phyloP scores from a whole-genome alignment of 2,797 vertebrate species.

The Dipus sagitta region DNA sequence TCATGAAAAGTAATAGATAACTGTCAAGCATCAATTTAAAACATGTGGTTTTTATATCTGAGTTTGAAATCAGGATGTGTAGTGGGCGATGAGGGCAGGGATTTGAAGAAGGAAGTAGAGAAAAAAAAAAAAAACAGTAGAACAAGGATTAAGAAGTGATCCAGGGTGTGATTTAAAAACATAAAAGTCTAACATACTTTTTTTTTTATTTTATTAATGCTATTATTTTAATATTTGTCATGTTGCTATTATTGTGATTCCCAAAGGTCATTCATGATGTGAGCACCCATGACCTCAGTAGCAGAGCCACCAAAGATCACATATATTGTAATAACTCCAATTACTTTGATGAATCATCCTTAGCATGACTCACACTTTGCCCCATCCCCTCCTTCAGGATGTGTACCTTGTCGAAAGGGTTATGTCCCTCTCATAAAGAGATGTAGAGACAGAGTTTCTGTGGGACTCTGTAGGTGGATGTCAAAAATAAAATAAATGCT shows the following conservation, averaged over 20 bases:
- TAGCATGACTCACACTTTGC: not conserved
- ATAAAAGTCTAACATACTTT: not conserved
- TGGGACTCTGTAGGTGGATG: constrained; percentile 63
- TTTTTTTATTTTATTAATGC: not conserved
- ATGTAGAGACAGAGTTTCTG: constrained; percentile 47
- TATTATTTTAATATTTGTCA: not conserved
- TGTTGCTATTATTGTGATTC: not conserved
- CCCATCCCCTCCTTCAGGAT: not conserved
- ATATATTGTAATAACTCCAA: constrained; percentile 16
- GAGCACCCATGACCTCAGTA: not conserved
- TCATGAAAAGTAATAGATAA: constrained; percentile 63
- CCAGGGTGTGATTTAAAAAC: not conserved
- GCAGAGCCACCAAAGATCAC: not conserved
- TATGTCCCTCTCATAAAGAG: constrained; percentile 54
- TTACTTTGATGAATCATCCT: not conserved
- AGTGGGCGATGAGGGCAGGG: not conserved
- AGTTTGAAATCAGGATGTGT: constrained; percentile 33
- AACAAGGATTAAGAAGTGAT: not conserved
- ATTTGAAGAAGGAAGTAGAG: not conserved
- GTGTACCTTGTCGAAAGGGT: not conserved
- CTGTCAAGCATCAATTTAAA: constrained; percentile 63
- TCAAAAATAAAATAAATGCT: constrained; percentile 79
- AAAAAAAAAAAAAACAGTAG: not conserved
- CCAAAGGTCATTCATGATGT: not conserved
- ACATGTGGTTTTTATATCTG: not conserved